Conservation (phyloP, 2,113 vertebrate genomes). For the Gambusia holbrooki region DNA sequence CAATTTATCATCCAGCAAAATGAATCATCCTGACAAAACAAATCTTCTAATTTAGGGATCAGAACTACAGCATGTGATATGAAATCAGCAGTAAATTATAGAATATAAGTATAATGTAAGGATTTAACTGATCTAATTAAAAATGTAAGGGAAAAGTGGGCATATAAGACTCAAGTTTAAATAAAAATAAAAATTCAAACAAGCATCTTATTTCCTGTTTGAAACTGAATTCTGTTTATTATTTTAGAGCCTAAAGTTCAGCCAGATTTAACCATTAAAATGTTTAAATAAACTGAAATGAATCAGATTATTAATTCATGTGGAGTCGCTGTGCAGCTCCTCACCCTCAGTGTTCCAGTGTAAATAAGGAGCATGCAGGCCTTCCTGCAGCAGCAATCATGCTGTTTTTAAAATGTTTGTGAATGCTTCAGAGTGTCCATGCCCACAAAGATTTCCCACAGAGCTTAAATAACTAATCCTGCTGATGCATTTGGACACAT, state of each 20-base stretch:
- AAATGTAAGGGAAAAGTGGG: no score
- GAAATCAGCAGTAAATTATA: no score
- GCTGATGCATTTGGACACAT: not conserved
- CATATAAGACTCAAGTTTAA: no score
- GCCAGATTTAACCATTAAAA: not conserved
- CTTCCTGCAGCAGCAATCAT: conserved; percentile 5
- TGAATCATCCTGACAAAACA: no score
- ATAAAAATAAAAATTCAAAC: no score
- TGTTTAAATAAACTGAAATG: not conserved
- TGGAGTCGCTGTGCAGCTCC: not conserved
- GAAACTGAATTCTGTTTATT: not conserved
- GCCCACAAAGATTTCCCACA: not conserved
- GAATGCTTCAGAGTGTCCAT: not conserved
- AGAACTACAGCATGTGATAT: no score
- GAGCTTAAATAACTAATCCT: not conserved
- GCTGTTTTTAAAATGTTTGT: not conserved
- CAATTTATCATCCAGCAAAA: no score
- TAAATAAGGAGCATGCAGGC: conserved; percentile 3
- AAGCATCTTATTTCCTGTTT: no score
- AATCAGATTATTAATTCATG: conserved; percentile 1
- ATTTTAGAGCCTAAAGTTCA: not conserved
- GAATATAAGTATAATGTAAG: no score
- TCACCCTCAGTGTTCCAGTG: conserved; percentile 11
- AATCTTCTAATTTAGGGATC: no score
- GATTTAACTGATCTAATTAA: no score